These are phyloP conservation scores for Sinocyclocheilus anshuiensis DNA, from an alignment of 2,113 vertebrate species.

Conservation along the genomic window DNA sequence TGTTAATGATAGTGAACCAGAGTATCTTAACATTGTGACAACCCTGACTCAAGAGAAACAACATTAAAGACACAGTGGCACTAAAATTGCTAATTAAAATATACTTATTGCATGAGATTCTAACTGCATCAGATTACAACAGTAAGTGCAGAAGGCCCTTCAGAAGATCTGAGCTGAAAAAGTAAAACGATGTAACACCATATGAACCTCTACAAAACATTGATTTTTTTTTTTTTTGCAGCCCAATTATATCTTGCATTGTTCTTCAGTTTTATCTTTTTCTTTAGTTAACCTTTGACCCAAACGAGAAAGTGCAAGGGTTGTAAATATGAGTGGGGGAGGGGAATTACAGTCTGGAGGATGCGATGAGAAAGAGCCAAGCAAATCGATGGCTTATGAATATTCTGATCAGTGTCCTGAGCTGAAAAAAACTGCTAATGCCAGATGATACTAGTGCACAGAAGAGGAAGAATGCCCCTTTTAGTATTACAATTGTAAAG, in stretches of 20 bases:
- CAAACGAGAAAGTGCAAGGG: not conserved
- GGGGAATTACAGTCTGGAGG: conserved; percentile 10
- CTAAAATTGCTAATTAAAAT: not conserved
- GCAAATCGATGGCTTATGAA: conserved; percentile 70
- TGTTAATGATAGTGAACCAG: not conserved
- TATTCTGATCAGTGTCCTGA: conserved; percentile 67
- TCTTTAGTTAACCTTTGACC: conserved; percentile 25
- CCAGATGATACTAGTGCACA: conserved; percentile 39
- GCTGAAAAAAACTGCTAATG: conserved; percentile 57
- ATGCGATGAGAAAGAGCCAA: not conserved
- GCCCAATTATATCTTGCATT: not conserved
- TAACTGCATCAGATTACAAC: not conserved
- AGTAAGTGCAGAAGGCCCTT: not conserved
- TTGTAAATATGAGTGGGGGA: conserved; percentile 19
- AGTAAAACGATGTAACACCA: not conserved
- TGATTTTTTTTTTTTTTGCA: too few species aligned
- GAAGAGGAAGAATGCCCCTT: conserved; percentile 29
- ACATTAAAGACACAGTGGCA: not conserved
- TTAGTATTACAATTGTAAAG: not conserved
- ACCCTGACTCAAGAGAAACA: not conserved
- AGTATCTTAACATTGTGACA: too few species aligned
- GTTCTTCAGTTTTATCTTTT: conserved; percentile 21
- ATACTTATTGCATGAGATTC: not conserved
- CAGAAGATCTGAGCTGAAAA: not conserved
- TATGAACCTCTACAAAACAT: not conserved